Evolutionary conservation across 2,113 vertebrate genomes (phyloP).

Genomic region (Sinocyclocheilus anophthalmus): DNA sequence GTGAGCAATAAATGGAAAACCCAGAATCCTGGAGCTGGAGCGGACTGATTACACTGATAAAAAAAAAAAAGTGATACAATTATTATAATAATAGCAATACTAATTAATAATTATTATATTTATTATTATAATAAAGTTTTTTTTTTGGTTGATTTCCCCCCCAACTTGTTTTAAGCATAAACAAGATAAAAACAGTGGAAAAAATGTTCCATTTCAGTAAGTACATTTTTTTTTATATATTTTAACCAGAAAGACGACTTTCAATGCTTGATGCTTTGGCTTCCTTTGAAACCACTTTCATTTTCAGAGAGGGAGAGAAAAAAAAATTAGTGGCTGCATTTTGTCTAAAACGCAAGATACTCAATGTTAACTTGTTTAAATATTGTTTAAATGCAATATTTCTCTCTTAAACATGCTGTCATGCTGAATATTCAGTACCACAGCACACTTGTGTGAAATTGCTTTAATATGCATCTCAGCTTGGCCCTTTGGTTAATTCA

Average conservation of each 20-base stretch:
- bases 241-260: neutral
- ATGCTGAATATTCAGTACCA: neutral
- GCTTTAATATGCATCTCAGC: neutral
- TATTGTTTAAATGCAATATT: neutral
- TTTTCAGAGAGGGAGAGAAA: neutral
- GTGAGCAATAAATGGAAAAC: too few species aligned
- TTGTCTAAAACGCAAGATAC: neutral
- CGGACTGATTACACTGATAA: too few species aligned
- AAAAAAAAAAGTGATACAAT: too few species aligned
- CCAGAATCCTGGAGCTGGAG: too few species aligned
- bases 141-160: too few species aligned
- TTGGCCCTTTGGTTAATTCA: conserved; percentile 30
- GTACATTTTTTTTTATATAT: too few species aligned
- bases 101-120: too few species aligned
- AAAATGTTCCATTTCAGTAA: too few species aligned
- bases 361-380: neutral
- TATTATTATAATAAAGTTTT: too few species aligned
- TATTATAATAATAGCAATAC: too few species aligned
- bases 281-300: neutral
- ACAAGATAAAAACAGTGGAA: too few species aligned
- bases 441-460: neutral
- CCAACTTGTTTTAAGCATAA: too few species aligned
- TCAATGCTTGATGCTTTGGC: neutral
- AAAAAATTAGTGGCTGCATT: neutral
- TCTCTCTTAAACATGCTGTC: neutral